Percentiles rank a stretch among this genome's conserved stretches.
These are phyloP conservation scores for Malurus splendens DNA, from an alignment of 2,797 vertebrate genomes.

Conservation along the genomic window DNA sequence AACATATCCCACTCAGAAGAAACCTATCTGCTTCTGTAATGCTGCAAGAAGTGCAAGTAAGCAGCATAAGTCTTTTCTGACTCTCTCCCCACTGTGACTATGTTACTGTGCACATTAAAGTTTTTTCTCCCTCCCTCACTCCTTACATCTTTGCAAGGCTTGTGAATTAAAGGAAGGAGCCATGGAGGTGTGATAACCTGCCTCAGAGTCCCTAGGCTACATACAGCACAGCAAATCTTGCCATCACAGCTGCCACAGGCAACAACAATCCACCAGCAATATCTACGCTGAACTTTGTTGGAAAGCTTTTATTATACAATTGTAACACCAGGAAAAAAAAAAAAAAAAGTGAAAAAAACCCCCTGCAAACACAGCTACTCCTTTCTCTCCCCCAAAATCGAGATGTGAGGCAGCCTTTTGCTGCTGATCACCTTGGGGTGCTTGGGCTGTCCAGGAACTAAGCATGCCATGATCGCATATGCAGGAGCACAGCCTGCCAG, in stretches of 20 bases:
- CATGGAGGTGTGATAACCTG: background rate
- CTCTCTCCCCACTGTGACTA: background rate
- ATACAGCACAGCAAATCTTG: conserved; percentile 8
- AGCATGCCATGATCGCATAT: accelerated
- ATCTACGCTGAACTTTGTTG: background rate
- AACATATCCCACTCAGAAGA: background rate
- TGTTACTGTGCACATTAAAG: background rate
- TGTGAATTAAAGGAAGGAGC: conserved; percentile 33
- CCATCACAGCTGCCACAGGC: conserved; percentile 16
- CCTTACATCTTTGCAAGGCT: background rate
- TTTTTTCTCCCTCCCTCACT: background rate
- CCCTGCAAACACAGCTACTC: background rate
- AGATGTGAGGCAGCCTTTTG: background rate
- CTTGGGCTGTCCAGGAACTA: background rate
- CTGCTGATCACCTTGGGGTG: background rate
- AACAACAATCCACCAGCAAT: conserved; percentile 47
- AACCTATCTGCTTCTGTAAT: background rate
- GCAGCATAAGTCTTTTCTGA: background rate
- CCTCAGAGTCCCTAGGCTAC: conserved; percentile 20
- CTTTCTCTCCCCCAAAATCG: background rate
- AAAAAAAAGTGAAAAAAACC: background rate
- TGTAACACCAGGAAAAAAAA: background rate
- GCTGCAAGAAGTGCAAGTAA: conserved; percentile 21
- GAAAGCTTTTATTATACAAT: conserved; percentile 43
- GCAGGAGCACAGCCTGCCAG: background rate